Percentiles rank a stretch among this genome's conserved stretches.
Evolutionary conservation across 2,888 invertebrate species (phyloP).

Genomic region (Alviniconcha strummeri): DNA sequence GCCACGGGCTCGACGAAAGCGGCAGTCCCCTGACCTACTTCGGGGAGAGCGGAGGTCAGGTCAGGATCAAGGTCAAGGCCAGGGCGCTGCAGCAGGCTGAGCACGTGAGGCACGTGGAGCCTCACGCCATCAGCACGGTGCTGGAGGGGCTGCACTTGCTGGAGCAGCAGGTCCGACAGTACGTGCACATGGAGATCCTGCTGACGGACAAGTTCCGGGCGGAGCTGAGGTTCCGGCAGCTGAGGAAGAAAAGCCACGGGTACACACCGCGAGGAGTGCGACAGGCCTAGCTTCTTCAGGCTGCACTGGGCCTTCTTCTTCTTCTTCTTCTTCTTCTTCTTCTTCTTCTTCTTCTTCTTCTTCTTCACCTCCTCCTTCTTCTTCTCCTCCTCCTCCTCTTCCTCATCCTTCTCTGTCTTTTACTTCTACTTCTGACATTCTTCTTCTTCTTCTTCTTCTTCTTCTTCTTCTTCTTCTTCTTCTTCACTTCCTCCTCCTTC

Average conservation of each 20-base stretch:
- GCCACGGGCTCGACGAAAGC: too few species aligned
- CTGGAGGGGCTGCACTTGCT: constrained; percentile 49
- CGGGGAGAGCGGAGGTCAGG: neutral
- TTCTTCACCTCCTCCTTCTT: neutral
- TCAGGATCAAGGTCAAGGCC: neutral
- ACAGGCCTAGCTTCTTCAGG: neutral
- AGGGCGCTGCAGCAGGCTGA: neutral
- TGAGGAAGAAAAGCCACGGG: constrained; percentile 43
- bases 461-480: too few species aligned
- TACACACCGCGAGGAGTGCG: constrained; percentile 11
- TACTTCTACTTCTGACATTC: too few species aligned
- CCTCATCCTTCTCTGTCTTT: too few species aligned
- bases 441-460: too few species aligned
- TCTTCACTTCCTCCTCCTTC: too few species aligned
- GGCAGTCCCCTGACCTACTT: neutral
- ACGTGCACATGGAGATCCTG: constrained; percentile 50
- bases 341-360: neutral
- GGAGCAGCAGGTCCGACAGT: constrained; percentile 50
- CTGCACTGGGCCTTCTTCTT: neutral
- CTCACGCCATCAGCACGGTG: constrained; percentile 49
- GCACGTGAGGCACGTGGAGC: constrained; percentile 22
- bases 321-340: neutral
- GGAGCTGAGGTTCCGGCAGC: constrained; percentile 48
- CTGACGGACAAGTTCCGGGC: constrained; percentile 49
- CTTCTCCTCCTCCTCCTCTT: neutral